A percentile compares a stretch with the other conserved stretches of the same genome.
phyloP scores from a whole-genome alignment of 2,888 invertebrate species.

The Trichogramma dendrolimi region DNA sequence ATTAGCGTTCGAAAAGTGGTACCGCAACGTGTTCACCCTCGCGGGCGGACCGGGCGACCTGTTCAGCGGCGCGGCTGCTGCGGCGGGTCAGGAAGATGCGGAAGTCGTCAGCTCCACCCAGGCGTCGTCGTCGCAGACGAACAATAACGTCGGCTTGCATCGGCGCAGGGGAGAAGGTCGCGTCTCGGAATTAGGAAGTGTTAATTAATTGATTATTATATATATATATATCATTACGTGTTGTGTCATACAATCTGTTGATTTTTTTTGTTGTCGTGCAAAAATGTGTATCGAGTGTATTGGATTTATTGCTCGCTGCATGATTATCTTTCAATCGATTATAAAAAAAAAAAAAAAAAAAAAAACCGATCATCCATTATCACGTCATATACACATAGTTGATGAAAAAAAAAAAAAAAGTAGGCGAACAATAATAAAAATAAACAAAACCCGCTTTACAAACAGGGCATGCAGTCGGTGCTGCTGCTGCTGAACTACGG shows the following conservation, averaged over 20 bases:
- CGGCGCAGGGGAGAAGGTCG: constrained; percentile 19
- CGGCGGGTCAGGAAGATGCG: too few relatives aligned
- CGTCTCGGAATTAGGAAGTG: constrained; percentile 29
- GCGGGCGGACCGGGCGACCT: constrained; percentile 21
- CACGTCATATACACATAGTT: too few relatives aligned
- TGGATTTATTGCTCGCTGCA: too few relatives aligned
- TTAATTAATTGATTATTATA: neutral
- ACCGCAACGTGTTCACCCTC: constrained; percentile 21
- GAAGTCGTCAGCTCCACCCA: too few relatives aligned
- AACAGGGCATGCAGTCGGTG: constrained; percentile 71
- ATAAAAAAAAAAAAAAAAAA: constrained; percentile 3
- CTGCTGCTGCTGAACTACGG: constrained; percentile 73
- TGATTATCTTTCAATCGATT: neutral
- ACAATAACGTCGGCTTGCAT: constrained; percentile 3
- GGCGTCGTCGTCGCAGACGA: too few relatives aligned
- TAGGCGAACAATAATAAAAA: too few relatives aligned
- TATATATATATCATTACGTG: neutral
- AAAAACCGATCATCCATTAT: neutral
- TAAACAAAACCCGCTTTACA: too few relatives aligned
- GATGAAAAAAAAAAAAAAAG: too few relatives aligned
- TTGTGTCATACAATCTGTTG: neutral
- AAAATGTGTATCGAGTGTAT: too few relatives aligned
- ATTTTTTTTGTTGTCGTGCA: neutral
- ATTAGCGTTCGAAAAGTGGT: constrained; percentile 29
- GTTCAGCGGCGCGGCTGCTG: constrained; percentile 11